phyloP scores from a whole-genome alignment of 2,113 vertebrate species.

The Psilopsiagon aurifrons region DNA sequence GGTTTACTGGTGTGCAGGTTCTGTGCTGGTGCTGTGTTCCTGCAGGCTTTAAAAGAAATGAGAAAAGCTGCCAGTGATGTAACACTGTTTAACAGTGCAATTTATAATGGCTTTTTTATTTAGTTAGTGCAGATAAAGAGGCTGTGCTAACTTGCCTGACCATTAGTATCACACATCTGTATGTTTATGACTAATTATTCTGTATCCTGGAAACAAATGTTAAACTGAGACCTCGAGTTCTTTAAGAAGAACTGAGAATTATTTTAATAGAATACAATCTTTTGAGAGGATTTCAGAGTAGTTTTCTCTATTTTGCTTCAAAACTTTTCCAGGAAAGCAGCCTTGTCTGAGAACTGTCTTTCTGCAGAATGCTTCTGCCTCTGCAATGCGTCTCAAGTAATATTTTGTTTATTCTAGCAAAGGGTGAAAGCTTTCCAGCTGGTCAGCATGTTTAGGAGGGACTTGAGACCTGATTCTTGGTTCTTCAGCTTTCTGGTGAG shows the following conservation, averaged over 20 bases:
- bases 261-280: not conserved
- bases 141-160: not conserved
- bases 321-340: not conserved
- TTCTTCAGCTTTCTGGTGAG: slow-evolving; percentile 65
- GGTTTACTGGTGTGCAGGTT: not conserved
- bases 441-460: slow-evolving; percentile 8
- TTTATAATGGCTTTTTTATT: not conserved
- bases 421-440: not conserved
- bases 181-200: not conserved
- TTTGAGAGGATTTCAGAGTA: not conserved
- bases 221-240: not conserved
- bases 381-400: not conserved
- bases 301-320: not conserved
- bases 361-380: not conserved
- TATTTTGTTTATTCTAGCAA: not conserved
- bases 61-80: not conserved
- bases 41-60: not conserved
- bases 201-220: not conserved
- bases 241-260: not conserved
- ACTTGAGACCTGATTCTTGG: not conserved
- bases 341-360: not conserved
- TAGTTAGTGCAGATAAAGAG: not conserved
- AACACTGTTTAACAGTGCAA: not conserved
- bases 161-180: not conserved
- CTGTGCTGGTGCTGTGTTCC: not conserved